These are phyloP conservation scores for Pollenia labialis DNA, from an alignment of 2,888 invertebrate genomes.

Conservation along the genomic window DNA sequence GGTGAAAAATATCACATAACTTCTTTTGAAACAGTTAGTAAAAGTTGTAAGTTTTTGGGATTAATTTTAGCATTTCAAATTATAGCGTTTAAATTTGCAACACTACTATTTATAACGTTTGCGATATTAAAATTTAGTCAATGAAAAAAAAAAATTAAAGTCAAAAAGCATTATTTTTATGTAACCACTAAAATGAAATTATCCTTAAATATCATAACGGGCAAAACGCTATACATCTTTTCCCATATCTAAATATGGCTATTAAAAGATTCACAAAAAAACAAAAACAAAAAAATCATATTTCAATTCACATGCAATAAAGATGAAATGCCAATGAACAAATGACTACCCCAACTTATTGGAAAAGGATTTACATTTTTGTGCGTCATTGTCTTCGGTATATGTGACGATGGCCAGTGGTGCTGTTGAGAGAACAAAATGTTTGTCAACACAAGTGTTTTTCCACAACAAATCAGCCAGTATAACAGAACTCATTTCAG, in stretches of 20 bases:
- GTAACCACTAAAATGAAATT: slow-evolving; percentile 7
- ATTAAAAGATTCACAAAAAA: background rate
- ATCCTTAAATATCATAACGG: background rate
- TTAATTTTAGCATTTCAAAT: no score
- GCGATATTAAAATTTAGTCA: no score
- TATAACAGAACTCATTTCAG: background rate
- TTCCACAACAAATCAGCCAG: slow-evolving; percentile 23
- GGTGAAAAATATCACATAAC: no score
- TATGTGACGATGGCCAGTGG: slow-evolving; percentile 11
- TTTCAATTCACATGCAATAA: slow-evolving; percentile 22
- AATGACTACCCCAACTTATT: slow-evolving; percentile 16
- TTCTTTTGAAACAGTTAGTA: no score
- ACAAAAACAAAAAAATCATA: slow-evolving; percentile 5
- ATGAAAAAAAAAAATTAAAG: background rate
- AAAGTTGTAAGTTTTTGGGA: no score
- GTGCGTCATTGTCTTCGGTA: slow-evolving; percentile 47
- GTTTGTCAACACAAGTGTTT: slow-evolving; percentile 70
- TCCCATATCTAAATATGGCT: slow-evolving; percentile 23
- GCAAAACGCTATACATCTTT: slow-evolving; percentile 18
- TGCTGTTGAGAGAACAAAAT: slow-evolving; percentile 39
- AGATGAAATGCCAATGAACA: background rate
- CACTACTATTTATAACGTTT: no score
- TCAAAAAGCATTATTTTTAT: background rate
- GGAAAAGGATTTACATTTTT: background rate
- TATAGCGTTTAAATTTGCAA: no score